A percentile compares a stretch with the other conserved stretches of the same genome.
Evolutionary conservation across 1,140 invertebrate genomes (phyloP).

Genomic region (Lasaia peninsularis): DNA sequence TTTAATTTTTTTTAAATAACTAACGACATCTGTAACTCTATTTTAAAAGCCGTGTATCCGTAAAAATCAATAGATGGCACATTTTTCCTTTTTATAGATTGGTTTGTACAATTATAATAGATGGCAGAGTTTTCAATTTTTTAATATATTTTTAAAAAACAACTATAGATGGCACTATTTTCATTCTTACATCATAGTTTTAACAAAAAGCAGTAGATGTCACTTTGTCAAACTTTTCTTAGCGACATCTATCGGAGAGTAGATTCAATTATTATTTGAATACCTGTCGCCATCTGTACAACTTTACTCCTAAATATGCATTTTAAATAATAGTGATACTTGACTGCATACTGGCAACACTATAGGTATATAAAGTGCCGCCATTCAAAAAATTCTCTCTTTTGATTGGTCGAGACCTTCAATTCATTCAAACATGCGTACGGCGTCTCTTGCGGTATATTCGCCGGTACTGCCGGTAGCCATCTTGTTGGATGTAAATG

Average conservation of each 20-base stretch:
- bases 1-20: too few relatives aligned
- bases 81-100: too few relatives aligned
- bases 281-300: background rate
- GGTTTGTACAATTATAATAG: too few relatives aligned
- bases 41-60: too few relatives aligned
- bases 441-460: constrained; percentile 22
- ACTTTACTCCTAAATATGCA: too few relatives aligned
- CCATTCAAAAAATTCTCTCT: constrained; percentile 39
- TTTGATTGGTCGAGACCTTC: constrained; percentile 58
- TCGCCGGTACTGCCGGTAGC: constrained; percentile 37
- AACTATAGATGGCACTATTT: background rate
- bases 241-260: background rate
- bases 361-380: constrained; percentile 46
- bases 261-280: background rate
- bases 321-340: too few relatives aligned
- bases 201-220: too few relatives aligned
- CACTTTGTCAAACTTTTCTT: too few relatives aligned
- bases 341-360: constrained; percentile 42
- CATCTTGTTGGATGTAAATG: constrained; percentile 48
- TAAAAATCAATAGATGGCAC: too few relatives aligned
- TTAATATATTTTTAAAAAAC: background rate
- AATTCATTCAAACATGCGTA: constrained; percentile 23
- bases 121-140: too few relatives aligned
- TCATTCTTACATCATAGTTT: too few relatives aligned
- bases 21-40: too few relatives aligned